A percentile compares a stretch with the other conserved stretches of the same genome.
phyloP scores from a whole-genome alignment of 2,797 vertebrate species.

The Eulemur albifrons region DNA sequence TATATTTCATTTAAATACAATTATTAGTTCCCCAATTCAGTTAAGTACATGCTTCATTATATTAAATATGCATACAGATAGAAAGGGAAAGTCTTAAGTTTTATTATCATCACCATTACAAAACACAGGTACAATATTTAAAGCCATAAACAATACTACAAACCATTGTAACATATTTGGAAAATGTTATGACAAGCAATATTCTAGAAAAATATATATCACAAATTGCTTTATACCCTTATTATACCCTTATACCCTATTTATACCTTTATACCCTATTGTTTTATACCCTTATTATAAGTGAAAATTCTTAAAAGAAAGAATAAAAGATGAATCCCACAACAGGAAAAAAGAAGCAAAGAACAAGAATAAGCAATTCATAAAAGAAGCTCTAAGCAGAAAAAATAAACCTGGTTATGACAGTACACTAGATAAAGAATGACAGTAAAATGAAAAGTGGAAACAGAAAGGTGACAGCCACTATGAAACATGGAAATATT shows the following conservation, averaged over 20 bases:
- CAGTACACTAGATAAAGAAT: background rate
- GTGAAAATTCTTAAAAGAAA: background rate
- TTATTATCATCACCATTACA: background rate
- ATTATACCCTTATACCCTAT: background rate
- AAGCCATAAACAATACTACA: conserved; percentile 12
- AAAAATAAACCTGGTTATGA: background rate
- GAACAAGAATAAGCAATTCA: background rate
- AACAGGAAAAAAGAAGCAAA: background rate
- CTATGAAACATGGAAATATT: background rate
- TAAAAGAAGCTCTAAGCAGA: background rate
- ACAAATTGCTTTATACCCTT: background rate
- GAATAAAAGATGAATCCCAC: background rate
- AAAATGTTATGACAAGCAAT: conserved; percentile 14
- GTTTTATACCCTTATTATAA: background rate
- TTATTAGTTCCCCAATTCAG: background rate
- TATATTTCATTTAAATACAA: conserved; percentile 2
- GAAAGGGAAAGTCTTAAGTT: background rate
- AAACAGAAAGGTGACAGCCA: background rate
- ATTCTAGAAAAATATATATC: conserved; percentile 12
- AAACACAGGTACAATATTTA: background rate
- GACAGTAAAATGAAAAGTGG: background rate
- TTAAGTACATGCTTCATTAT: background rate
- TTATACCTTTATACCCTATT: no score
- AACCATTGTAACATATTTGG: background rate
- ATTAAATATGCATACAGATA: background rate